phyloP scores from a whole-genome alignment of 2,113 vertebrate genomes.

The Prionailurus viverrinus region DNA sequence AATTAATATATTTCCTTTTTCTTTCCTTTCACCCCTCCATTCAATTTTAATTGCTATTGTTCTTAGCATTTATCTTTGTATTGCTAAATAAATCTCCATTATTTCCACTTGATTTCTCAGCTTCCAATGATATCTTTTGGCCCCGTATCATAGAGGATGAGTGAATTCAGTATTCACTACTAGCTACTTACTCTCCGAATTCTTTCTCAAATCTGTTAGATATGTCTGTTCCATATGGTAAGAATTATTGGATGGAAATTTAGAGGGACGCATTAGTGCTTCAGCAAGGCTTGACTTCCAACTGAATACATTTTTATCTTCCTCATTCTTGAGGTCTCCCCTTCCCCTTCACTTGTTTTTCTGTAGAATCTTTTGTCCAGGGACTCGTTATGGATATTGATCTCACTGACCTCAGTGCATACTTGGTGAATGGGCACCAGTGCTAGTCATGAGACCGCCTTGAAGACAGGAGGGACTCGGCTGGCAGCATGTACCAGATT shows the following conservation, averaged over 20 bases:
- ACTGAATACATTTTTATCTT: neutral
- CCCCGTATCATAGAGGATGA: neutral
- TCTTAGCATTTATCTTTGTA: constrained; percentile 25
- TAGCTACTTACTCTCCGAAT: neutral
- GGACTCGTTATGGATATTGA: neutral
- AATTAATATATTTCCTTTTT: neutral
- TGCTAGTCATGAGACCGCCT: neutral
- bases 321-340: neutral
- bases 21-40: neutral
- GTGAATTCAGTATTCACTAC: neutral
- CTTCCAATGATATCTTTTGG: neutral
- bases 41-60: neutral
- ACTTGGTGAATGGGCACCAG: neutral
- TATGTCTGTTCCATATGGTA: neutral
- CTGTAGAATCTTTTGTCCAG: neutral
- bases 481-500: neutral
- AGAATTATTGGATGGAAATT: neutral
- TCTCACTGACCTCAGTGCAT: neutral
- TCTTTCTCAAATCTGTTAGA: neutral
- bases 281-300: neutral
- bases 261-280: neutral
- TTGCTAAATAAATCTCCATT: neutral
- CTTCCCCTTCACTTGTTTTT: neutral
- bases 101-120: constrained; percentile 31
- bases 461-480: neutral